Conservation (phyloP, 2,797 vertebrate species). For the Picus viridis region DNA sequence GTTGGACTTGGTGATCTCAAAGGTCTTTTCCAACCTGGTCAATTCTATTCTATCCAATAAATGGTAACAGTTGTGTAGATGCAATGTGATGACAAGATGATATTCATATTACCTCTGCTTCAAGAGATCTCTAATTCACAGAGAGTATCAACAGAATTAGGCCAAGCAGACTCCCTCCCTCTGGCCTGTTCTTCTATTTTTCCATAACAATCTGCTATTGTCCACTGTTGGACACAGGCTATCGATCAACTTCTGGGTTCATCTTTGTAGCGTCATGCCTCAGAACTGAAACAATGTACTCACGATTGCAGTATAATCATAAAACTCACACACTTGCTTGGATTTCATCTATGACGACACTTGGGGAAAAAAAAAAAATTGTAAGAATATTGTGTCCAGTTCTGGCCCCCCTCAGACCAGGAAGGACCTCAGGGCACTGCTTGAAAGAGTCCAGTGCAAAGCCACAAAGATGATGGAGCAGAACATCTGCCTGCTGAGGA, state of each 20-base stretch:
- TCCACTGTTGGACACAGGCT: background rate
- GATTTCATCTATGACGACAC: background rate
- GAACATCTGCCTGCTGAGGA: no score
- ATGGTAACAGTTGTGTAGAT: background rate
- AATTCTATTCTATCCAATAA: background rate
- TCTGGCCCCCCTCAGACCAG: no score
- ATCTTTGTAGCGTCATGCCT: background rate
- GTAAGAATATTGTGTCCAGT: background rate
- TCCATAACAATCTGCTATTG: background rate
- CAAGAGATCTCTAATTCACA: background rate
- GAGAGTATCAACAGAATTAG: background rate
- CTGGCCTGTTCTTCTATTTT: background rate
- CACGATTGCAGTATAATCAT: background rate
- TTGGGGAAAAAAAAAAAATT: background rate
- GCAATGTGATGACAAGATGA: rapidly evolving
- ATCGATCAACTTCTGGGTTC: background rate
- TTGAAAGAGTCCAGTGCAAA: no score
- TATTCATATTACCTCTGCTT: background rate
- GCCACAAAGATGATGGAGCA: no score
- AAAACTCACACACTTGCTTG: background rate
- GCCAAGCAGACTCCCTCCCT: background rate
- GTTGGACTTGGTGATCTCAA: no score
- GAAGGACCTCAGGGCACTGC: no score
- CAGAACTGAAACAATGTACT: background rate
- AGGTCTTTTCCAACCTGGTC: no score